Evolutionary conservation across 2,888 invertebrate species (phyloP), one percentile per base, ranked within the genome.

Genomic region (Ormyrus pomaceus): DNA sequence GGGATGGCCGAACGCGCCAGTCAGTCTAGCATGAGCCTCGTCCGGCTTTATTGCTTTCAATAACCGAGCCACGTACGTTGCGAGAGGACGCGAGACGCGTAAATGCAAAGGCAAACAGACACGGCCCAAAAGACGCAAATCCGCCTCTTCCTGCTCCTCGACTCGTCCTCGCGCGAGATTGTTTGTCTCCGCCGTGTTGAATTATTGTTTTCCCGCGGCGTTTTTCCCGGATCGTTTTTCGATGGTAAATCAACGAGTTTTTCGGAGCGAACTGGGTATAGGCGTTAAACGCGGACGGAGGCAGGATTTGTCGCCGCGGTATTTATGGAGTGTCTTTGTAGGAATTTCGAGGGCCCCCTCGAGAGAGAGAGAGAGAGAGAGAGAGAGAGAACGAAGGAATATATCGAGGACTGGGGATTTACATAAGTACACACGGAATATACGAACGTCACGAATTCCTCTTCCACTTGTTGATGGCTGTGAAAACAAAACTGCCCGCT

Each of bases 31-130:
- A 58, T 7, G 13, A 50, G 45, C 10, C 45, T 46, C 45, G 10
- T 45, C 48, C 19, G 64, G 58, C 68, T 69, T 65, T 58, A 64
- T 70, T 53, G 59, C 61, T 55, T 79, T 79, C 64, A 75, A 75
- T 70, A 70, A 66, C 19, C 61, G 48, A 48, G 64, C 11, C 71
- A 45, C 68, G 62, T 74, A 55, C 53, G 51, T 51, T 11, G 11
- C 53, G 48, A 11, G 46, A 65, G 51, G 68, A 64, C 51, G 76
- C 53, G 61, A 48, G 46, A 19, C 11, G 69, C 79, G 74, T 45
- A 79, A 79, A 79, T 74, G 69, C 74, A 58, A 69, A 69, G 71
- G 66, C 75, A 80, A 76, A 75, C 61, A 71, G 58, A 50, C 50
- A 13, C n/a, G 9, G 61, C 55, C 59, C 65, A 66, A 74, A 74